Evolutionary conservation across 2,888 invertebrate species (phyloP).

Genomic region (Morinoia aosen): DNA sequence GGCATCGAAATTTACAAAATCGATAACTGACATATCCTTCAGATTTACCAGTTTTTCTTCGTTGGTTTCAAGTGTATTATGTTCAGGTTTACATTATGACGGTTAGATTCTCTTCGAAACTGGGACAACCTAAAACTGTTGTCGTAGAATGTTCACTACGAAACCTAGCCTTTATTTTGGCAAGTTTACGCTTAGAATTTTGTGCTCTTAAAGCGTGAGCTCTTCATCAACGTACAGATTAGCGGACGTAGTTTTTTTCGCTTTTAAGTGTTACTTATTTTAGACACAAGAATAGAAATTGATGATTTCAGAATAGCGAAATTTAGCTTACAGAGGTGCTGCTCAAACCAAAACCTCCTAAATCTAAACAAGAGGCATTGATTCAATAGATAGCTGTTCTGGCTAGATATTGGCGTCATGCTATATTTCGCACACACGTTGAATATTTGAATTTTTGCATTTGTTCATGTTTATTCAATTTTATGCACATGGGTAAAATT

Average conservation of each 20-base stretch:
- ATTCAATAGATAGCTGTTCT: too few relatives aligned
- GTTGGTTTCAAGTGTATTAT: too few relatives aligned
- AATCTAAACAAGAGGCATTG: too few relatives aligned
- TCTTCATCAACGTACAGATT: neutral
- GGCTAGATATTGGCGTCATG: too few relatives aligned
- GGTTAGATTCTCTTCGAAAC: too few relatives aligned
- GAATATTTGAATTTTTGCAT: neutral
- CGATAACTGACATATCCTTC: too few relatives aligned
- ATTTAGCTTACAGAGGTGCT: neutral
- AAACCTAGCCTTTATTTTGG: neutral
- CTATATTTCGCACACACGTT: neutral
- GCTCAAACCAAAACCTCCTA: too few relatives aligned
- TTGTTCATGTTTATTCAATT: neutral
- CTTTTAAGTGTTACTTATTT: neutral
- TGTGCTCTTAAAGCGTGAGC: neutral
- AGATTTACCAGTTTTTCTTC: neutral
- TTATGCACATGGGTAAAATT: neutral
- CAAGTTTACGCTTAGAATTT: neutral
- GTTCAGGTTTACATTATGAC: too few relatives aligned
- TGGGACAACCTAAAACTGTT: too few relatives aligned
- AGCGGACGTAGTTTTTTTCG: too few relatives aligned
- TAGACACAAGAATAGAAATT: neutral
- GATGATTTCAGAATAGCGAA: neutral
- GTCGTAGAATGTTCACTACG: too few relatives aligned
- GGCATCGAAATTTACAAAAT: too few relatives aligned